These are phyloP conservation scores for Yponomeuta cagnagella DNA, from an alignment of 2,888 invertebrate species.

Conservation along the genomic window DNA sequence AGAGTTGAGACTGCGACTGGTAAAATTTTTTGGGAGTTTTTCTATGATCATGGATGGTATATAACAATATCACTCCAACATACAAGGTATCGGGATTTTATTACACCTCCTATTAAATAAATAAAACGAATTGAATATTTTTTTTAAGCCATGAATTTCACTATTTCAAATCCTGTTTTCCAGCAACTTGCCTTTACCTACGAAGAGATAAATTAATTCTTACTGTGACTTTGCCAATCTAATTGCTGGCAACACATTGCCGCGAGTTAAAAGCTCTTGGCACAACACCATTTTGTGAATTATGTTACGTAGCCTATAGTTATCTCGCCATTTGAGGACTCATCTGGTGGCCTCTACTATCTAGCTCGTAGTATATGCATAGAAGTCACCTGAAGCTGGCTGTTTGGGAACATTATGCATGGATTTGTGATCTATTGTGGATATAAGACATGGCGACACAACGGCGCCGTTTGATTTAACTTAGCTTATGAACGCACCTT, in stretches of 20 bases:
- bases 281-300: not conserved
- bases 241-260: not conserved
- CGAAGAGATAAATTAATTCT: not conserved
- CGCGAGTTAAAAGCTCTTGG: not conserved
- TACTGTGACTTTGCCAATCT: not conserved
- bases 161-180: not conserved
- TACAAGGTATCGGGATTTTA: too few species aligned
- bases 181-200: not conserved
- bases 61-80: too few species aligned
- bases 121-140: too few species aligned
- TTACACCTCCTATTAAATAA: too few species aligned
- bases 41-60: too few species aligned
- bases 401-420: not conserved
- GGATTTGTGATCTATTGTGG: conserved; percentile 17
- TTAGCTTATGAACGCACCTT: not conserved
- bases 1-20: too few species aligned
- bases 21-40: too few species aligned
- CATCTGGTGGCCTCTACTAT: not conserved
- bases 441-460: conserved; percentile 16
- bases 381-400: not conserved
- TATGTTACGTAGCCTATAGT: not conserved
- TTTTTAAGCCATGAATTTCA: not conserved
- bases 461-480: conserved; percentile 16
- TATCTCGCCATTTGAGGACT: not conserved
- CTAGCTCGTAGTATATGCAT: not conserved